Evolutionary conservation across 2,797 vertebrate species (phyloP).

Genomic region (Schizothorax lantsangensis): DNA sequence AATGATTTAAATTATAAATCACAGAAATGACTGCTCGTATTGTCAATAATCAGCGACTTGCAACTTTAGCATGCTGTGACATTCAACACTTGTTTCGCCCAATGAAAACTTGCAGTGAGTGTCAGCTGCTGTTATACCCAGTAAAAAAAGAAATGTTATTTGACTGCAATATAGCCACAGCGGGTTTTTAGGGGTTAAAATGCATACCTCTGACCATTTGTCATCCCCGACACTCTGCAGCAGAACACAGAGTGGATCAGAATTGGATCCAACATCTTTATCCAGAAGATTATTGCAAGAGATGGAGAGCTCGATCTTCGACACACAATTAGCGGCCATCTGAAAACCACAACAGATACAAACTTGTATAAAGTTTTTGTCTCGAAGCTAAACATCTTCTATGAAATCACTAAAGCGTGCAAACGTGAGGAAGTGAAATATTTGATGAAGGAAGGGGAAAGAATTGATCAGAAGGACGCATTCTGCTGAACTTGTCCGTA

Average conservation of each 20-base stretch:
- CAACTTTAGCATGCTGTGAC: background rate
- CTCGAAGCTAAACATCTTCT: background rate
- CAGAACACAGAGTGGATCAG: slow-evolving; percentile 91
- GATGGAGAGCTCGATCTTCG: slow-evolving; percentile 85
- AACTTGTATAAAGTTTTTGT: background rate
- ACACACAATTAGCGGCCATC: slow-evolving; percentile 90
- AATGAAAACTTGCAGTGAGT: background rate
- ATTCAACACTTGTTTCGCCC: background rate
- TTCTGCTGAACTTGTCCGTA: background rate
- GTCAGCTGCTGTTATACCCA: background rate
- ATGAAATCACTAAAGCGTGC: background rate
- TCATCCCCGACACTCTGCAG: slow-evolving; percentile 82
- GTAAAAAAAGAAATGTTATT: background rate
- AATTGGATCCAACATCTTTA: slow-evolving; percentile 89
- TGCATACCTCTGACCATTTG: slow-evolving; percentile 87
- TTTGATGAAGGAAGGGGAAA: background rate
- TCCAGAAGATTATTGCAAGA: slow-evolving; percentile 89
- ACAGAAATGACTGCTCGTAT: background rate
- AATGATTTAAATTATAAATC: background rate
- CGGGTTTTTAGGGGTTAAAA: background rate
- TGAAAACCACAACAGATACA: slow-evolving; percentile 61
- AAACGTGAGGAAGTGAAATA: background rate
- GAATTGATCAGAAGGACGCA: background rate
- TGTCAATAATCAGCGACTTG: background rate
- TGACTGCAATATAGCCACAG: too few species aligned